These are phyloP conservation scores for Lepidochitona cinerea DNA, from an alignment of 2,888 invertebrate genomes.

Conservation along the genomic window DNA sequence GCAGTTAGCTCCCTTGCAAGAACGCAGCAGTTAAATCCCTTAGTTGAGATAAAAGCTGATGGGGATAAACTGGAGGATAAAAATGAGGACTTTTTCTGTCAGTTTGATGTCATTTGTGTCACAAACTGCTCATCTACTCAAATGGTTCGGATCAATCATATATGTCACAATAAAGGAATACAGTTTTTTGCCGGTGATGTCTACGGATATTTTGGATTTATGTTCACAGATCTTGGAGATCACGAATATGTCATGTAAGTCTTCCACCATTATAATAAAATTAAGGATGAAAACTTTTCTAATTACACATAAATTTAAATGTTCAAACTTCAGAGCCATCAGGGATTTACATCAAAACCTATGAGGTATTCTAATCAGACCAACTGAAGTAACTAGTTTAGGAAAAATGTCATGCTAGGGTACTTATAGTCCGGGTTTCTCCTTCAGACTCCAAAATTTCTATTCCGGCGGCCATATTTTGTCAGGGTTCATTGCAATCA, in stretches of 20 bases:
- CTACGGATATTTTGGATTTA: constrained; percentile 93
- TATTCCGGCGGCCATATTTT: too few species aligned
- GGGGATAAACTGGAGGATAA: constrained; percentile 78
- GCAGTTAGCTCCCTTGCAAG: constrained; percentile 86
- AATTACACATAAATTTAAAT: too few species aligned
- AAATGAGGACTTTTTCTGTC: constrained; percentile 79
- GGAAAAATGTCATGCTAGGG: not conserved
- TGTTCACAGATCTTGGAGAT: constrained; percentile 88
- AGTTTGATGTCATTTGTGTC: constrained; percentile 88
- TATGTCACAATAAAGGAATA: constrained; percentile 76
- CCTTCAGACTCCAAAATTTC: too few species aligned
- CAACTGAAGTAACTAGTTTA: too few species aligned
- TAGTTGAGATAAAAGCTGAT: constrained; percentile 83
- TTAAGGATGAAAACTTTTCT: not conserved
- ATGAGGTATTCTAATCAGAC: too few species aligned
- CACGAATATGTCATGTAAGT: constrained; percentile 86
- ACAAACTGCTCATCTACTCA: constrained; percentile 82
- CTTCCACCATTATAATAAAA: not conserved
- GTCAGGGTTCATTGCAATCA: too few species aligned
- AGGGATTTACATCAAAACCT: too few species aligned
- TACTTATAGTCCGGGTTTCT: too few species aligned
- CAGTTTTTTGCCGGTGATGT: constrained; percentile 93
- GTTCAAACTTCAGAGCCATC: too few species aligned
- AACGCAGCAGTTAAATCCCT: constrained; percentile 90
- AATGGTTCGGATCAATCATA: constrained; percentile 81